Base-by-base conservation (phyloP, 2,888 invertebrate species). In the Drosophila barbarae region DNA sequence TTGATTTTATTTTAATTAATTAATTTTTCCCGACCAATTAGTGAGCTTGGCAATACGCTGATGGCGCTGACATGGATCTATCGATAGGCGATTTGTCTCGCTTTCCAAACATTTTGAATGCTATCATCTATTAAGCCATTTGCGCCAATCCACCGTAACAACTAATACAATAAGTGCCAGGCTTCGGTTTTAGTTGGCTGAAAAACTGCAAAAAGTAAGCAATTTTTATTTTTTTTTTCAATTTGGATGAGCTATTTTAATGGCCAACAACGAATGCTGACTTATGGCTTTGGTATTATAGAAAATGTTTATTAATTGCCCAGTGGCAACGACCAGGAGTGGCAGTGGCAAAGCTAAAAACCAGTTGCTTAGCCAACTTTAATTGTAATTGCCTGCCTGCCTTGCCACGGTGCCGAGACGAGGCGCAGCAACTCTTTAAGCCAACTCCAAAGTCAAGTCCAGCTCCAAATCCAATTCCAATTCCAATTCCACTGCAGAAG, bases 211-310 rank as follows among this genome's bases (percentile, higher is more conserved):
- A 21, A 41, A 26, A 50, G 51, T 23, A 56, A 38, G 56, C 55
- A 69, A 73, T 69, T 75, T 76, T 10, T 28, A 1, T 76, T 18
- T 26, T 30, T 9, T 30, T 38, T 5, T 38, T 78, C 79, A 84
- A 84, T 78, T 84, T 77, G 67, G 73, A 35, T 77, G 59, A 73
- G 61, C 66, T 64, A 84, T 84, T 78, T 78, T 75, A 84, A 84
- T 84, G 52, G 67, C 67, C 76, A 59, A 59, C 60, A 52, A 60
- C 75, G 67, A 64, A 70, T 58, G 41, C 61, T 67, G 59, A 69
- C 57, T 69, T 59, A 55, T 60, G 53, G 53, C 65, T 67, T 28
- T 54, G 59, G 46, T 52, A 55, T 57, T 60, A 63, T 46, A 57
- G 26, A 71, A 77, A 72, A 70, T 68, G 57, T 69, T 69, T 72